Evolutionary conservation across 2,888 invertebrate genomes (phyloP).

Genomic region (Drosophila ezoana): DNA sequence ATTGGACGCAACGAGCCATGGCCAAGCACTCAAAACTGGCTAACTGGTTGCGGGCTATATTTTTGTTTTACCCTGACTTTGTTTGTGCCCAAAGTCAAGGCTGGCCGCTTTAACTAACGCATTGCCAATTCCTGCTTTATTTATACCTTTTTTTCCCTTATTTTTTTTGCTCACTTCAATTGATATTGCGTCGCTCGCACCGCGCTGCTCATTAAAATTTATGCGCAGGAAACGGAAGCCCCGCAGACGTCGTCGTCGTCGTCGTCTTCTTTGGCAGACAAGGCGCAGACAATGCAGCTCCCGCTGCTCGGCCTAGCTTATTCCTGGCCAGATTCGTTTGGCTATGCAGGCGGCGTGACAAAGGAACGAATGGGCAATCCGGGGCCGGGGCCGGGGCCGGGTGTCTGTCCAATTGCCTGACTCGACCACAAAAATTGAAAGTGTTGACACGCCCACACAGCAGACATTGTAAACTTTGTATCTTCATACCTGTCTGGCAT

Average conservation of each 20-base stretch:
- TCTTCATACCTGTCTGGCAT: slow-evolving; percentile 2
- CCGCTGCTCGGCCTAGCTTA: slow-evolving; percentile 14
- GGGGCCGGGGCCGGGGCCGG: slow-evolving; percentile 10
- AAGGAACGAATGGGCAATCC: slow-evolving; percentile 26
- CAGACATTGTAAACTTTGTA: slow-evolving; percentile 18
- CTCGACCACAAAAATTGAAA: slow-evolving; percentile 62
- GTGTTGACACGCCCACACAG: slow-evolving; percentile 75
- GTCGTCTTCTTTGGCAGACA: slow-evolving; percentile 28
- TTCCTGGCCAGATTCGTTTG: slow-evolving; percentile 49
- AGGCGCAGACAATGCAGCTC: slow-evolving; percentile 49
- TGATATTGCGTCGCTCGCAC: slow-evolving; percentile 42
- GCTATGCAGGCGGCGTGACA: slow-evolving; percentile 65
- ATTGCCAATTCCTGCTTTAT: slow-evolving; percentile 2
- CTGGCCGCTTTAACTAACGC: slow-evolving; percentile 41
- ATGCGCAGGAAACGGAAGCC: slow-evolving; percentile 79
- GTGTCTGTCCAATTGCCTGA: slow-evolving; percentile 65
- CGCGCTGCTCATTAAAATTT: slow-evolving; percentile 70
- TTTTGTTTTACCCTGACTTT: slow-evolving; percentile 24
- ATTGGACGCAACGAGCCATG: slow-evolving; percentile 10
- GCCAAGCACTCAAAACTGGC: slow-evolving; percentile 14
- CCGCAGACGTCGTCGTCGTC: slow-evolving; percentile 53
- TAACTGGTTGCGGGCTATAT: slow-evolving; percentile 1
- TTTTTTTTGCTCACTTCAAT: slow-evolving; percentile 29
- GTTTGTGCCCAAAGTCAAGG: slow-evolving; percentile 75
- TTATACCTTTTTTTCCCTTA: slow-evolving; percentile 2